Base-by-base conservation (phyloP, 2,888 invertebrate species). In the Drosophila helvetica region DNA sequence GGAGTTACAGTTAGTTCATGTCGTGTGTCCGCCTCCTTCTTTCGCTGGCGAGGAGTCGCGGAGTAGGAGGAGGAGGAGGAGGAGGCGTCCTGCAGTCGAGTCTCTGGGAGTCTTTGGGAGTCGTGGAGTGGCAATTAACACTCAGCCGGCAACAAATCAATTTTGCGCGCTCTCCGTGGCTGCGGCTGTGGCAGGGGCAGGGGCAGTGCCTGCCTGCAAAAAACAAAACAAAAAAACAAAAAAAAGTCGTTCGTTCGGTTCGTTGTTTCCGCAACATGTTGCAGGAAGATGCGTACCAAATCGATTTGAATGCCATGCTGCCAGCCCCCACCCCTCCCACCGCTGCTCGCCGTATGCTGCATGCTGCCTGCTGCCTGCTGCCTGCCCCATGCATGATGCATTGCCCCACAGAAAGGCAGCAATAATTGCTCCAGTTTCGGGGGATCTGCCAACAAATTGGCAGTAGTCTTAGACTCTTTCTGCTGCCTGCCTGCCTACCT, bases 211-310 rank as follows among this genome's bases (percentile, higher is more conserved):
- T 27, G 1, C 1, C 27, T 27, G 70, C 78, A 63, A 60, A 27
- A 33, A 5, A 60, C 38, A 33, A 5, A 5, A 12, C 30, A 10
- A 15, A 5, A 33, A 15, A 33, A 33, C 73, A 69, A 72, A 57
- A n/a, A 15, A 38, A 38, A 33, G 38, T 38, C 38, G 38, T 38
- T 51, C 66, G 59, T 53, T 56, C 54, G 48, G 54, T 53, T 38
- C 38, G 76, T 78, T 69, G 78, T 86, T 88, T 81, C 80, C 79
- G 80, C 77, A 79, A 86, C 86, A 82, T 88, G 80, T 82, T 75
- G 86, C 86, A 86, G 87, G 84, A 83, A 86, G 88, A 84, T 89
- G 89, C 89, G 89, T 86, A 86, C 84, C 78, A 75, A 89, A 89
- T 88, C 84, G 86, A 84, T 89, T 89, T 84, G 89, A 85, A 85